Base-by-base conservation (phyloP, 2,888 invertebrate genomes). In the Icerya purchasi region DNA sequence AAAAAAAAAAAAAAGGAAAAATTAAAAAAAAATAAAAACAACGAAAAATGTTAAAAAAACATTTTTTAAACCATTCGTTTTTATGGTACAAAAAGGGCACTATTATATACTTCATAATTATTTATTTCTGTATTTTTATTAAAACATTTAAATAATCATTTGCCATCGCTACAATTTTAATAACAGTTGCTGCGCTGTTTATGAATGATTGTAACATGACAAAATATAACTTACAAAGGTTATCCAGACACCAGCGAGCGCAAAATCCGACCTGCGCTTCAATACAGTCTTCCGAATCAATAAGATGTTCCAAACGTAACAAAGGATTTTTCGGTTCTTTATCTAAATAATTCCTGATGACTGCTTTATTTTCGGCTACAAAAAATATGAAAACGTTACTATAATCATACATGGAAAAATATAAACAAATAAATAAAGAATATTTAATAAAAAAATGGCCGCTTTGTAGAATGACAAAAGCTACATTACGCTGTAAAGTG, bases 181-280 rank as follows among this genome's bases (percentile, higher is more conserved):
- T n/a, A n/a, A n/a, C n/a, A n/a, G n/a, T n/a, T n/a, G n/a, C n/a
- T n/a, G n/a, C n/a, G n/a, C n/a, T n/a, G n/a, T n/a, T n/a, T n/a
- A n/a, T n/a, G n/a, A n/a, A n/a, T n/a, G n/a, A n/a, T n/a, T n/a
- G n/a, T n/a, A n/a, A n/a, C n/a, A n/a, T n/a, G n/a, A n/a, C n/a
- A n/a, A n/a, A n/a, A n/a, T n/a, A n/a, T n/a, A 25, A 74, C 79
- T 79, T 75, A 87, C 86, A 92, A 65, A 90, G 75, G 72, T 93
- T 93, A 73, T 93, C 93, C 61, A 93, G 77, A 65, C 85, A 83
- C 92, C 92, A 93, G 65, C 84, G 83, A 23, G 92, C 87, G 72
- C 90, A 91, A 72, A 93, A 93, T 50, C 90, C 91, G 61, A 91
- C 87, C 74, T 93, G 90, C 61, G 87, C 77, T 73, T 82, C 78